Evolutionary conservation across 2,797 vertebrate genomes (phyloP).

Genomic region (Thamnophis elegans): DNA sequence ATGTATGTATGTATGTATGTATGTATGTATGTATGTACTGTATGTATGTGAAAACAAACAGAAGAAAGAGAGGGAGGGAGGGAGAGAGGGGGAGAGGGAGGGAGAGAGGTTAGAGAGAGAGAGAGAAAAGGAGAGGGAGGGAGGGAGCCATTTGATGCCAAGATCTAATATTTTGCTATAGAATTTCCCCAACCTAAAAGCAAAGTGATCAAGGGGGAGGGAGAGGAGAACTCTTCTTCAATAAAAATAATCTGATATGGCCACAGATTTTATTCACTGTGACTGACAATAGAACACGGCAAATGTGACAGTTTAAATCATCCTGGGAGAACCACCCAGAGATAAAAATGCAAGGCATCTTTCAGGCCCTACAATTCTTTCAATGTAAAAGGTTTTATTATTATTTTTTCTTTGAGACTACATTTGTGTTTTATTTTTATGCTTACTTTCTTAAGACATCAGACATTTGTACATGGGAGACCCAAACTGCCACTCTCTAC

Average conservation of each 20-base stretch:
- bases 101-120: no score
- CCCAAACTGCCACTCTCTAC: neutral
- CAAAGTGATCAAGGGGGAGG: neutral
- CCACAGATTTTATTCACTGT: neutral
- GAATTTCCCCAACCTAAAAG: neutral
- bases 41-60: neutral
- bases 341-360: neutral
- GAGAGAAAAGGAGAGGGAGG: no score
- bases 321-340: conserved; percentile 28
- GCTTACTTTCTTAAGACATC: conserved; percentile 14
- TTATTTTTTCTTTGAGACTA: neutral
- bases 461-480: neutral
- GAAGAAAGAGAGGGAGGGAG: neutral
- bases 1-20: no score
- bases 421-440: neutral
- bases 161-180: neutral
- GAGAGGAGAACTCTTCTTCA: neutral
- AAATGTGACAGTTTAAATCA: conserved; percentile 17
- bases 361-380: neutral
- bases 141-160: neutral
- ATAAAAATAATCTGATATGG: conserved; percentile 6
- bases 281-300: conserved; percentile 2
- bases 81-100: no score
- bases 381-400: neutral
- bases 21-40: neutral